Percentiles rank a stretch among this genome's conserved stretches.
phyloP scores from a whole-genome alignment of 37 sponge, comb jelly and placozoan genomes.

The Corticium candelabrum region DNA sequence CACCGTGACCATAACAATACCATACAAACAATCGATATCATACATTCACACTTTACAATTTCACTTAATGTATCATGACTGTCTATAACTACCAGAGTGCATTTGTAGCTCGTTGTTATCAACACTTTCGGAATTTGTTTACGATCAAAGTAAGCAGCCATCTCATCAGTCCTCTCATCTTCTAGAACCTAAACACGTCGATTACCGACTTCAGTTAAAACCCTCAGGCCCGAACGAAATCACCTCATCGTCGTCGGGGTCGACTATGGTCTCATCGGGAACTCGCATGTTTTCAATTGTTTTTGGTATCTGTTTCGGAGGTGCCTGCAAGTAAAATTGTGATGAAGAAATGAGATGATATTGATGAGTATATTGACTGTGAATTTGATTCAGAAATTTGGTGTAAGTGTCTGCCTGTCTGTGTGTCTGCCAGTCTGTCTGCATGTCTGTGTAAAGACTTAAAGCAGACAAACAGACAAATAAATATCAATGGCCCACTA shows the following conservation, averaged over 20 bases:
- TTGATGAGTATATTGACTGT: background rate
- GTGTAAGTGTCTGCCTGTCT: too few species aligned
- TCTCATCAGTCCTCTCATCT: slow-evolving; percentile 83
- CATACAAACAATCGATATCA: too few species aligned
- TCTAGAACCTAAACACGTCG: slow-evolving; percentile 29
- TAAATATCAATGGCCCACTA: too few species aligned
- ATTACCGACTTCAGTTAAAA: background rate
- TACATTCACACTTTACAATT: too few species aligned
- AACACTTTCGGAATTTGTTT: slow-evolving; percentile 64
- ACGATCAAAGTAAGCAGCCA: slow-evolving; percentile 71
- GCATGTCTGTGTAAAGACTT: background rate
- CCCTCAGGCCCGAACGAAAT: background rate
- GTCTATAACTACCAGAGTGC: slow-evolving; percentile 39
- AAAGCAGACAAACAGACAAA: background rate
- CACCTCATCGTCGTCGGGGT: slow-evolving; percentile 75
- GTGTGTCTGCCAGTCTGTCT: too few species aligned
- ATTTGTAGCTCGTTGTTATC: slow-evolving; percentile 49
- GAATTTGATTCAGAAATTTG: too few species aligned
- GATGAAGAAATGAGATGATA: too few species aligned
- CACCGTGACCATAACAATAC: too few species aligned
- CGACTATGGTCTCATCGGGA: slow-evolving; percentile 68
- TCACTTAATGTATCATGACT: background rate
- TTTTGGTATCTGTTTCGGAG: slow-evolving; percentile 63
- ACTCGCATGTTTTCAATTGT: slow-evolving; percentile 82
- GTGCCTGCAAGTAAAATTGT: too few species aligned